These are phyloP conservation scores for Boulengeromyrus knoepffleri DNA, from an alignment of 2,113 vertebrate species.

Conservation along the genomic window DNA sequence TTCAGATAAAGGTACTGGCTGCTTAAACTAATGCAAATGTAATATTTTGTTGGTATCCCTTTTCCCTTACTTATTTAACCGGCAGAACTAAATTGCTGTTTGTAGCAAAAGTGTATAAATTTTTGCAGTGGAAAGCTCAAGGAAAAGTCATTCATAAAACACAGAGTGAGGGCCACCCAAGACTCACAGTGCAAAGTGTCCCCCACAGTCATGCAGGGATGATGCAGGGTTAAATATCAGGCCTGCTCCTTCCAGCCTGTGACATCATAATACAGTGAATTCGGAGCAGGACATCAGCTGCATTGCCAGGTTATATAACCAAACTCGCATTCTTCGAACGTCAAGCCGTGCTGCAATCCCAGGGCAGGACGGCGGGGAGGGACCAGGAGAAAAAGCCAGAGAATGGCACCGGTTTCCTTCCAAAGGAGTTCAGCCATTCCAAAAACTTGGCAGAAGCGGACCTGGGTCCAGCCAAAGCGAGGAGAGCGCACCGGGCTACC, in stretches of 20 bases:
- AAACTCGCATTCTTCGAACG: constrained; percentile 40
- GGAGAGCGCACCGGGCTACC: not conserved
- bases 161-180: not conserved
- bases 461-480: constrained; percentile 18
- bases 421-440: constrained; percentile 32
- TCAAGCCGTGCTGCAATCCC: constrained; percentile 32
- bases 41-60: not conserved
- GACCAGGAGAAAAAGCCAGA: constrained; percentile 40
- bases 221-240: constrained; percentile 46
- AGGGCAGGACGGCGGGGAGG: constrained; percentile 24
- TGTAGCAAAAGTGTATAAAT: not conserved
- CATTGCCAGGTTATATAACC: constrained; percentile 54
- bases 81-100: not conserved
- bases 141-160: not conserved
- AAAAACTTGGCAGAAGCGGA: constrained; percentile 16
- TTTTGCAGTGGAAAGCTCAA: not conserved
- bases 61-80: not conserved
- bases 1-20: not conserved
- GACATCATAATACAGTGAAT: constrained; percentile 53
- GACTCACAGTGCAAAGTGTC: constrained; percentile 11
- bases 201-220: constrained; percentile 18
- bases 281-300: constrained; percentile 48
- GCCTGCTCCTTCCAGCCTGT: constrained; percentile 49
- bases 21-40: not conserved
- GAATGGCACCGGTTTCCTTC: constrained; percentile 50